Conservation (phyloP, 2,797 vertebrate species). For the Pangasius larnaudii region DNA sequence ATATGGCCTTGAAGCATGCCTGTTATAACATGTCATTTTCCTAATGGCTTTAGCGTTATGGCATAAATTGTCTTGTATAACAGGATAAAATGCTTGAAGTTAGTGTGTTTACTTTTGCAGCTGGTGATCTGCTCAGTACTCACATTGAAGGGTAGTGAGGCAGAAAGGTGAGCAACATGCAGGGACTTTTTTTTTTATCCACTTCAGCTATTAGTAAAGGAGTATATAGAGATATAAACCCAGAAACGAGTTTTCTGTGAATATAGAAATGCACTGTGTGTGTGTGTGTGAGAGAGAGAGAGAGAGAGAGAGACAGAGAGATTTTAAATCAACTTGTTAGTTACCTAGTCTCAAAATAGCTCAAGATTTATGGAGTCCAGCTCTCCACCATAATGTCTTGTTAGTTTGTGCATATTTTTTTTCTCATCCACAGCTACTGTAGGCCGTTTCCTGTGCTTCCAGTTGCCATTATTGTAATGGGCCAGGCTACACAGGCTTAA, state of each 20-base stretch:
- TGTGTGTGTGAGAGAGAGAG: background rate
- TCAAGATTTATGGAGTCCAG: background rate
- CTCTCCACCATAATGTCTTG: background rate
- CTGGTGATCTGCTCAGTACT: slow-evolving; percentile 31
- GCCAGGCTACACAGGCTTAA: background rate
- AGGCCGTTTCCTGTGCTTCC: slow-evolving; percentile 11
- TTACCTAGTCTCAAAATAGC: background rate
- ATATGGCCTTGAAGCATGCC: slow-evolving; percentile 39
- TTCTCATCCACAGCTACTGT: background rate
- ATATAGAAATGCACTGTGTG: background rate
- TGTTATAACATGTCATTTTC: slow-evolving; percentile 22
- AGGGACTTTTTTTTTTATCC: background rate
- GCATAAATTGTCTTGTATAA: background rate
- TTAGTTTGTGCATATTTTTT: background rate
- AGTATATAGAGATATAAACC: background rate
- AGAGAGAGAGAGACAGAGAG: background rate
- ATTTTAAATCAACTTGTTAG: background rate
- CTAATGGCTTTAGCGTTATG: background rate
- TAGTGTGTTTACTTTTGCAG: slow-evolving; percentile 2
- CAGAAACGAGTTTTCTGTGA: background rate
- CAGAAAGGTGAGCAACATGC: slow-evolving; percentile 3
- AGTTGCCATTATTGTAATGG: slow-evolving; percentile 6
- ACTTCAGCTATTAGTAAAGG: background rate
- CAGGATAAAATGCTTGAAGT: background rate
- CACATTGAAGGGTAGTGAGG: slow-evolving; percentile 14